A percentile compares a stretch with the other conserved stretches of the same genome.
Conservation (phyloP, 2,888 invertebrate species). For the Chymomyza caudatula region DNA sequence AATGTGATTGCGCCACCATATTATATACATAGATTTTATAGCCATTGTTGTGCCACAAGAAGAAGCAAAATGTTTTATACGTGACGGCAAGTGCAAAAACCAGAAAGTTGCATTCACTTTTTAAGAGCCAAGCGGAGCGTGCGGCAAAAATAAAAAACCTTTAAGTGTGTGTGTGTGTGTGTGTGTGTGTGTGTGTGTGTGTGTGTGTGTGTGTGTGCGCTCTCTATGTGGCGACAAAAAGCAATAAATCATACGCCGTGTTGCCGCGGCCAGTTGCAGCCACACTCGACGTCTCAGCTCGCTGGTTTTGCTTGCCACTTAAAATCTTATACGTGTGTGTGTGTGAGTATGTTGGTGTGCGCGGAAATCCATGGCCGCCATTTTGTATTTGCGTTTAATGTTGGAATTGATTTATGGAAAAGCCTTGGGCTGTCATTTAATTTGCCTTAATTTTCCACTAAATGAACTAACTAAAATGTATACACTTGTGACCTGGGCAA, state of each 20-base stretch:
- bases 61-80: background rate
- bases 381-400: background rate
- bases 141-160: background rate
- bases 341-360: background rate
- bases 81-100: background rate
- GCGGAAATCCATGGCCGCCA: background rate
- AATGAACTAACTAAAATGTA: background rate
- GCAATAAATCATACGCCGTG: background rate
- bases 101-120: background rate
- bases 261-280: background rate
- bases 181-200: constrained; percentile 5
- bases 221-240: background rate
- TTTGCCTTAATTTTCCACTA: background rate
- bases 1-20: too few relatives aligned
- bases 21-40: background rate
- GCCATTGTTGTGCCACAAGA: background rate
- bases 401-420: background rate
- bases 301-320: background rate
- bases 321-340: background rate
- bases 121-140: background rate
- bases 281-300: background rate
- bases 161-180: background rate
- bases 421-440: background rate
- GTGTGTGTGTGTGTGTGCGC: constrained; percentile 20
- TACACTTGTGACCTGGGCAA: background rate